Base-by-base conservation (phyloP, 2,113 vertebrate species). In the Perca schrenkii region DNA sequence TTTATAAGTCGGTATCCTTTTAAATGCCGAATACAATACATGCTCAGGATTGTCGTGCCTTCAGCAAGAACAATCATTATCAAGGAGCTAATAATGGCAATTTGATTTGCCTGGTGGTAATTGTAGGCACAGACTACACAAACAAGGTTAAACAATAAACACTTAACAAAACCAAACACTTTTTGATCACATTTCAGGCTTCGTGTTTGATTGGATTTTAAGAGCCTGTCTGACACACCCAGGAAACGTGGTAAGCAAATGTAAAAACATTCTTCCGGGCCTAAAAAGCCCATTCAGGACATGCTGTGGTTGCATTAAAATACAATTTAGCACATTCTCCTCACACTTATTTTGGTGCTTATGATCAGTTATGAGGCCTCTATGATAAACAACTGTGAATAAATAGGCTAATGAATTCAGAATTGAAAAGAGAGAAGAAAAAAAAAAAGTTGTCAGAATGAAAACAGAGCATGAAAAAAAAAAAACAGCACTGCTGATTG, bases 131-230 rank as follows among this genome's bases (percentile, higher is more conserved):
- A 89, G 77, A 86, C 80, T 56, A 76, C 84, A 86, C 80, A 86
- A 88, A 52, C 13, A 15, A 80, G 69, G 52, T 66, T 80, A 88
- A 85, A 89, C 82, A 89, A 91, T 87, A 77, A 88, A 56, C 72
- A 84, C 85, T 83, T 78, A 89, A 66, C 65, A 71, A 89, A 85
- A n/a, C 62, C 56, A 85, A 75, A 85, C 72, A 52, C 34, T 40
- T 73, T 85, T 89, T 90, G 73, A 93, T 92, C 85, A 88, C 21
- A 60, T 78, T 74, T 75, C 80, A 57, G 47, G 49, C 69, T 75
- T 71, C 2, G 34, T 12, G 11, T 85, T 63, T 69, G 76, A 90
- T 86, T 72, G 62, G 1, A 40, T 67, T 89, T 85, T 81, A 81
- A 91, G 74, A 71, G 57, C 3, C 62, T 57, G 28, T 74, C 46